phyloP scores from a whole-genome alignment of 1,140 invertebrate species.

The Condylostylus longicornis region DNA sequence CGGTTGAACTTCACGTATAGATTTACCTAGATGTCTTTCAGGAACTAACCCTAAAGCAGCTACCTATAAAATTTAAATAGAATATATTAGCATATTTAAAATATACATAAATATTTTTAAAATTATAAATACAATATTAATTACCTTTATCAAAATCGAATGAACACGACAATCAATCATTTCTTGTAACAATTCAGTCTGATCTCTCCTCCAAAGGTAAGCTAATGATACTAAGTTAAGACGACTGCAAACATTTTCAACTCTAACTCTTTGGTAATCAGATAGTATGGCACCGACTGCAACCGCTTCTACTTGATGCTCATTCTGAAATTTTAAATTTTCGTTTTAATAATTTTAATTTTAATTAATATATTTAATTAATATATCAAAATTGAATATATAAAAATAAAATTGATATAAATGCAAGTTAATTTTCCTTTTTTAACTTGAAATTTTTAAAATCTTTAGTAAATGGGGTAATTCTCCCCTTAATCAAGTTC shows the following conservation, averaged over 20 bases:
- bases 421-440: no score
- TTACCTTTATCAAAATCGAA: conserved; percentile 82
- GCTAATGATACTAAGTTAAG: conserved; percentile 76
- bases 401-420: no score
- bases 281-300: conserved; percentile 94
- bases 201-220: conserved; percentile 89
- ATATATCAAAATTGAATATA: no score
- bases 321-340: conserved; percentile 60
- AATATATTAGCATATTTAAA: background rate
- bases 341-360: no score
- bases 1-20: conserved; percentile 67
- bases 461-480: no score
- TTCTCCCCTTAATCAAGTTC: no score
- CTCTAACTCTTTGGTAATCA: conserved; percentile 91
- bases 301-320: conserved; percentile 75
- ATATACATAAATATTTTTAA: background rate
- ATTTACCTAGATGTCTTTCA: conserved; percentile 72
- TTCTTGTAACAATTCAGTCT: conserved; percentile 86
- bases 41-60: conserved; percentile 81
- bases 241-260: conserved; percentile 94
- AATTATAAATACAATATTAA: background rate
- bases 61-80: conserved; percentile 35
- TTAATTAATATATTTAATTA: no score
- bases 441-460: no score
- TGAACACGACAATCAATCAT: conserved; percentile 89